phyloP scores from a whole-genome alignment of 2,797 vertebrate genomes.

The Tragopan temminckii region DNA sequence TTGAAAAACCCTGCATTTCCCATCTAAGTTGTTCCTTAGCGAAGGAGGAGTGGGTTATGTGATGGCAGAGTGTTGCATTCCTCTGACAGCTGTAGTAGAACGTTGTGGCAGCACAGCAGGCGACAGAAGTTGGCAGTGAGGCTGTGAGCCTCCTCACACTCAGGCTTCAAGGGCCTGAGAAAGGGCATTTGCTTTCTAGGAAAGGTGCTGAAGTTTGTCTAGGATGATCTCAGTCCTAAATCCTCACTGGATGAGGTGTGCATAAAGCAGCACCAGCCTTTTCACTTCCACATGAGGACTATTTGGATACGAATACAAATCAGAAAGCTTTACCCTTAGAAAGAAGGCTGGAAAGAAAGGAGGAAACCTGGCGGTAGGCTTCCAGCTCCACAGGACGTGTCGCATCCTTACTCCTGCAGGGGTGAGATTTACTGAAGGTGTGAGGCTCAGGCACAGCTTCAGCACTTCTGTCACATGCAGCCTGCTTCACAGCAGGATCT shows the following conservation, averaged over 20 bases:
- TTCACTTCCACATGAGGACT: not conserved
- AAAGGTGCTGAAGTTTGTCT: not conserved
- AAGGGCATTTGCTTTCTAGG: not conserved
- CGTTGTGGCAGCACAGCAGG: not conserved
- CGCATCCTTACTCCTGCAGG: not conserved
- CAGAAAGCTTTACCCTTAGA: not conserved
- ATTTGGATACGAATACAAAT: not conserved
- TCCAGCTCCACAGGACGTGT: not conserved
- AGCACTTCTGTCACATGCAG: not conserved
- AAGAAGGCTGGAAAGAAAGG: not conserved
- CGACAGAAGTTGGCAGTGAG: not conserved
- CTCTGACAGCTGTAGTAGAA: not conserved
- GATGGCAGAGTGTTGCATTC: not conserved
- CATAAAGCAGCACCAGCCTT: not conserved
- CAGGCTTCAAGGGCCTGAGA: not conserved
- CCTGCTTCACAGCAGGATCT: not conserved
- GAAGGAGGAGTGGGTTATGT: not conserved
- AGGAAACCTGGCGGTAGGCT: not conserved
- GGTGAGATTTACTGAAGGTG: not conserved
- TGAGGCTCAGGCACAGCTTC: not conserved
- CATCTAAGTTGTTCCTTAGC: not conserved
- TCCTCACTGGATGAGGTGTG: not conserved
- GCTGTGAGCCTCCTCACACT: not conserved
- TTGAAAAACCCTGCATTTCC: not conserved
- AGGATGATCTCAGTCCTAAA: not conserved